Base-by-base conservation (phyloP, 2,797 vertebrate genomes). In the Xiphophorus birchmanni region DNA sequence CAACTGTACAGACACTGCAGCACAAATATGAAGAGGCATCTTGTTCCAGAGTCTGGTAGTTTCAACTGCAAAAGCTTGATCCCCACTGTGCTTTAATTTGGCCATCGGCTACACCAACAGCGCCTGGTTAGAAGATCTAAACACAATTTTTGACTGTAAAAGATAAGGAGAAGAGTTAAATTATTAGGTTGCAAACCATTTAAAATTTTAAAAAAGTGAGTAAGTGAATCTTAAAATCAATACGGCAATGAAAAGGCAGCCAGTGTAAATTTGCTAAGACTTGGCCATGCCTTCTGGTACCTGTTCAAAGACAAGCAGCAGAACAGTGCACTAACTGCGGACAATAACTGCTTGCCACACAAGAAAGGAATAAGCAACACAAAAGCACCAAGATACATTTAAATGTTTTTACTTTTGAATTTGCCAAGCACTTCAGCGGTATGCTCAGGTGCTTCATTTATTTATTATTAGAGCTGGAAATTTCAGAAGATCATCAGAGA, bases 391-490 rank as follows among this genome's bases (percentile, higher is more conserved):
- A 26, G 56, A 15, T 56, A 35, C 50, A 26, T 54, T 47, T 35
- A 45, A 45, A 45, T n/a, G 6, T 23, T 67, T 45, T 45, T 45
- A 45, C 6, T 44, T 42, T 71, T 72, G 29, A 72, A 72, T 77
- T 52, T 37, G 37, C 60, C 81, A 84, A 79, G 85, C 75, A 86
- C 79, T 88, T 86, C 77, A 23, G 82, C 50, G 69, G 17, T 50
- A 42, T 65, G 81, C 87, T 85, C 90, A 87, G 92, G 85, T 90
- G 89, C 86, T 87, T 87, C 77, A 90, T 93, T 91, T 92, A 90
- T 92, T 93, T 91, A 84, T 58, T 81, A 15, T 72, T 63, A 84
- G 80, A 76, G 79, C 71, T 63, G 50, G 76, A 86, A 87, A 84
- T 79, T 80, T 48, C 80, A 84, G 82, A 73, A 50, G 74, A 84